Base-by-base conservation (phyloP, 2,888 invertebrate genomes). In the Sericinus montela region DNA sequence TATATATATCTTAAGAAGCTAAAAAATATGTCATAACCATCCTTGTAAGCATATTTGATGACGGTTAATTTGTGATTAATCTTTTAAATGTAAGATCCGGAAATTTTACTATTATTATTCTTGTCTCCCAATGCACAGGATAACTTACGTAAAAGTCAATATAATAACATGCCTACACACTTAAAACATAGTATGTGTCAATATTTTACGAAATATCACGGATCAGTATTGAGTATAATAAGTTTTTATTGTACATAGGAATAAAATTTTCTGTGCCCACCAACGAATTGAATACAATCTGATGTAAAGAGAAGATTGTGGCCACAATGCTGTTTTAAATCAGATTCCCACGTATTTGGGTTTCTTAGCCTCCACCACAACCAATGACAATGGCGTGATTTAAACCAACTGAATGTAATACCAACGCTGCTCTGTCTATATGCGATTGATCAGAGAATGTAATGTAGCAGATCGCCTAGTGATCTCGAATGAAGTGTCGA, bases 321-420 rank as follows among this genome's bases (percentile, higher is more conserved):
- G 28, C 15, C 37, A 28, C 38, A 30, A 4, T 15, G 8, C 39
- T 39, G n/a, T 32, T 47, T 59, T 53, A 63, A 58, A 32, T 6
- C 55, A 51, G 40, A 54, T 58, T 73, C 72, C 62, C 70, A 71
- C 68, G 67, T 70, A 45, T 40, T 60, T 62, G 65, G 66, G 66
- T 55, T 55, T 49, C 56, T 57, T 60, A 65, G 53, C 56, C 61
- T 60, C 55, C 49, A 56, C 57, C 35, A 56, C 57, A 56, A 57
- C 55, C 52, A 51, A 57, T 65, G 65, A 77, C 75, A 78, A 77
- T 75, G 59, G 67, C 42, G 32, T 46, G 45, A 40, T 15, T 45
- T 62, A 60, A 57, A 67, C 63, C 60, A 29, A 29, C 29, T 29
- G 56, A 54, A 57, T 56, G 54, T 56, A 59, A 57, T 67, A 59